Evolutionary conservation across 1,140 invertebrate species (phyloP), one percentile per base, ranked within the genome.

Genomic region (Drosophila bifasciata): DNA sequence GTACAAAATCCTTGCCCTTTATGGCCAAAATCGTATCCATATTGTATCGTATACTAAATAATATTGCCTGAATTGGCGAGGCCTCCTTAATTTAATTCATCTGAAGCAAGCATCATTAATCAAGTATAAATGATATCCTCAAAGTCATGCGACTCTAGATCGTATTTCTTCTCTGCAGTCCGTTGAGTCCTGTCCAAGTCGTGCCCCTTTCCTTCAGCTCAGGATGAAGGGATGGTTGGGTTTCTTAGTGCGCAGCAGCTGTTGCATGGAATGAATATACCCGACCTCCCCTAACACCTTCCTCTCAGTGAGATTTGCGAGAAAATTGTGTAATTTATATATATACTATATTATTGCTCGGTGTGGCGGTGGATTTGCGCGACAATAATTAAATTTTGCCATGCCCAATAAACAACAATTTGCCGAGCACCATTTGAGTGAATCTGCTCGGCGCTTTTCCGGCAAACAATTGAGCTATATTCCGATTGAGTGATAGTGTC

Each of bases 361-460:
- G 44, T 13, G 48, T 17, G 8, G 28, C 50, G 53, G 52, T 59
- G 32, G 36, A 17, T 36, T 46, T 51, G 25, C 49, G 5, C n/a
- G 43, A 60, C 17, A 59, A 49, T 64, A 84, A 84, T 79, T 71
- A 84, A 61, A 63, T 84, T 63, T 46, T 49, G 40, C 13, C 49
- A 36, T 39, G 11, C 21, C 21, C 56, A 58, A 67, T 61, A 71
- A 48, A 45, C 32, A 45, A 58, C 50, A 57, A 49, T 63, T 61
- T 11, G 16, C 25, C 57, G 46, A 49, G 25, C 44, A 32, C 23
- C 39, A 17, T 48, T 62, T 61, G 80, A 85, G 76, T 73, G 72
- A 66, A 41, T 79, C 63, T 66, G 36, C 36, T 50, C 39, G 51
- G 7, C 16, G 43, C 50, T 32, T 43, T 67, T 73, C 59, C 64